Percentiles rank a stretch among this genome's conserved stretches.
Evolutionary conservation across 2,888 invertebrate genomes (phyloP).

Genomic region (Geotrupes spiniger): DNA sequence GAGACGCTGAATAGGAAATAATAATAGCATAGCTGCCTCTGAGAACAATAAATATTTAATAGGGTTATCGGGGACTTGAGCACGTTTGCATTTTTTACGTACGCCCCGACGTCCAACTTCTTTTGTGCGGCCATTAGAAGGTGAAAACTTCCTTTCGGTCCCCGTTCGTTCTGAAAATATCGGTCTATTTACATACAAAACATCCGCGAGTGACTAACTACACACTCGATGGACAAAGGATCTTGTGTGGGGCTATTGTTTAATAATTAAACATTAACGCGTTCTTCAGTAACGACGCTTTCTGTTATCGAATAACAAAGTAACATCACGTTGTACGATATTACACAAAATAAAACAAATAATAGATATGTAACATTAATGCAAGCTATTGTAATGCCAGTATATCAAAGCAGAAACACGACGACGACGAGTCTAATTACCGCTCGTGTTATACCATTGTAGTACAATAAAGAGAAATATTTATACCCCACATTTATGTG

Average conservation of each 20-base stretch:
- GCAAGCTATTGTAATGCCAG: slow-evolving; percentile 1
- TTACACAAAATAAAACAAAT: no score
- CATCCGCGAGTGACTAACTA: slow-evolving; percentile 2
- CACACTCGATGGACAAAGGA: no score
- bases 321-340: no score
- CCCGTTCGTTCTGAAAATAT: slow-evolving; percentile 16
- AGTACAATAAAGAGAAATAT: slow-evolving; percentile 20
- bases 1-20: slow-evolving; percentile 20
- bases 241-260: no score
- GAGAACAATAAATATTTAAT: slow-evolving; percentile 27
- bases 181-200: slow-evolving; percentile 18
- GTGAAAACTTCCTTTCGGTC: slow-evolving; percentile 16
- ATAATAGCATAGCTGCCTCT: slow-evolving; percentile 23
- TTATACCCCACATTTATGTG: slow-evolving; percentile 19
- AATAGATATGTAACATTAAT: neutral
- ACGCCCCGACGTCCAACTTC: slow-evolving; percentile 11
- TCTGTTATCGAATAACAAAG: no score
- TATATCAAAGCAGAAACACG: no score
- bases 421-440: slow-evolving; percentile 9
- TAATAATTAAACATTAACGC: no score
- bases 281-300: no score
- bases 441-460: slow-evolving; percentile 5
- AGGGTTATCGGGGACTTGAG: slow-evolving; percentile 24
- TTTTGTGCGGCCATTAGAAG: slow-evolving; percentile 13
- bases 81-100: slow-evolving; percentile 21